Conservation (phyloP, 2,797 vertebrate genomes). For the Characodon lateralis region DNA sequence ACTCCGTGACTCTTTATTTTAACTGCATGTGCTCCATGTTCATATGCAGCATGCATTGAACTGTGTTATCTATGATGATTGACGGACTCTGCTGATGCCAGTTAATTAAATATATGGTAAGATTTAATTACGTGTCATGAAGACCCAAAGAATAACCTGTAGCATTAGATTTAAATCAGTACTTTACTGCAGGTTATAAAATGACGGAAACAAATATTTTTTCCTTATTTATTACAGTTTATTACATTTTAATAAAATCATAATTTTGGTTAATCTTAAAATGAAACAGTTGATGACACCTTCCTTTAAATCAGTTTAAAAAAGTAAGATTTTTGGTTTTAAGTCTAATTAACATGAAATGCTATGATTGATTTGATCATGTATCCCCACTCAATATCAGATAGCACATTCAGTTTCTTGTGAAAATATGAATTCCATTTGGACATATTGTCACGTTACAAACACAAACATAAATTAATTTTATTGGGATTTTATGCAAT, state of each 20-base stretch:
- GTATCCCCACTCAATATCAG: background rate
- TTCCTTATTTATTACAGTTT: too few species aligned
- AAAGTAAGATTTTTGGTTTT: background rate
- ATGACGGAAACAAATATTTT: background rate
- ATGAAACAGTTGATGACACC: background rate
- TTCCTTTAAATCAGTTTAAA: background rate
- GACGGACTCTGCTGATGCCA: background rate
- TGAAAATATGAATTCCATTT: background rate
- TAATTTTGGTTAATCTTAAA: background rate
- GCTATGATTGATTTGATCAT: background rate
- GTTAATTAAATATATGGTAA: background rate
- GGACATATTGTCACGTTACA: background rate
- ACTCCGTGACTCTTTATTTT: background rate
- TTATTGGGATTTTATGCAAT: background rate
- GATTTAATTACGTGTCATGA: background rate
- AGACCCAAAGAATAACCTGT: background rate
- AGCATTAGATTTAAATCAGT: background rate
- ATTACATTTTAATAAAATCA: too few species aligned
- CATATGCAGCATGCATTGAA: background rate
- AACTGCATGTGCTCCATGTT: conserved; percentile 5
- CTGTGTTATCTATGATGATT: background rate
- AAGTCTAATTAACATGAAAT: background rate
- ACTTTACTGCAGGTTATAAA: background rate
- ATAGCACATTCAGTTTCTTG: background rate
- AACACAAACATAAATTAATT: background rate